Percentiles rank a stretch among this genome's conserved stretches.
Conservation (phyloP, 2,113 vertebrate genomes). For the Mesoclemmys tuberculata region DNA sequence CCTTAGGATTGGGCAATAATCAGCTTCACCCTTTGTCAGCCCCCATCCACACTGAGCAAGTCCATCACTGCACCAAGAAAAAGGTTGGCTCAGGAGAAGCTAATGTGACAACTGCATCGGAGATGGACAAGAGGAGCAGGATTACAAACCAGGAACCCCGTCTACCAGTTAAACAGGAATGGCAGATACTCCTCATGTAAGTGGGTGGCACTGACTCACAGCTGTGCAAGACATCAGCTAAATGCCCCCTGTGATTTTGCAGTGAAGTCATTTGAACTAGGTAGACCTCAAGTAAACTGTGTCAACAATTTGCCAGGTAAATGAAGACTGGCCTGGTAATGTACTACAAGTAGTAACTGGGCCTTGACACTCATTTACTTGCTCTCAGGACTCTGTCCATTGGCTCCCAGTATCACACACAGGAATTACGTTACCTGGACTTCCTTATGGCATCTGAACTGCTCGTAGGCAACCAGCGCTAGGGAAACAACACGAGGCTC, state of each 20-base stretch:
- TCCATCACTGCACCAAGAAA: background rate
- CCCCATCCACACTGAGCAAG: background rate
- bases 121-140: conserved; percentile 58
- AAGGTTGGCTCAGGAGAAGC: fast-evolving
- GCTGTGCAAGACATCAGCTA: background rate
- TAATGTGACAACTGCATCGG: background rate
- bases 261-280: background rate
- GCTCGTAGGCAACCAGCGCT: no score
- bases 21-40: background rate
- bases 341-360: fast-evolving
- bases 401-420: conserved; percentile 19
- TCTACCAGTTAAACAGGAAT: conserved; percentile 25
- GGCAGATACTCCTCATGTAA: background rate
- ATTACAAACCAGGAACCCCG: conserved; percentile 26
- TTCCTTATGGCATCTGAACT: background rate
- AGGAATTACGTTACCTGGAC: conserved; percentile 29
- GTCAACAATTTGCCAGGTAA: background rate
- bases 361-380: background rate
- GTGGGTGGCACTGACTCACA: conserved; percentile 12
- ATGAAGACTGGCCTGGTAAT: background rate
- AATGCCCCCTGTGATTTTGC: background rate
- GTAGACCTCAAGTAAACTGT: fast-evolving
- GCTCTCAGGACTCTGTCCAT: background rate
- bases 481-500: background rate
- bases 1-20: fast-evolving